Evolutionary conservation across 1,140 invertebrate genomes (phyloP).

Genomic region (Zaprionus ghesquierei): DNA sequence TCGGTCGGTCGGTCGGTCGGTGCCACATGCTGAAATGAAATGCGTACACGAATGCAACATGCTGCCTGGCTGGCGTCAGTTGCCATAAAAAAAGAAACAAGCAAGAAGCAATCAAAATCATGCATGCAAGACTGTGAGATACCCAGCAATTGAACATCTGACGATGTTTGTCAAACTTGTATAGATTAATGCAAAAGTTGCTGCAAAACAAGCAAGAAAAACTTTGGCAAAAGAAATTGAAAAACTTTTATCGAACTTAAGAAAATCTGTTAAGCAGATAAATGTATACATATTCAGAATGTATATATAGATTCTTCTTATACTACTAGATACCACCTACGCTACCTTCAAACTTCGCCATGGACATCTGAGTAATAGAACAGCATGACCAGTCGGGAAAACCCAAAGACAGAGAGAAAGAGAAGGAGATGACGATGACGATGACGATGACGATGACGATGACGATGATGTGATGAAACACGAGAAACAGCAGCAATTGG

Average conservation of each 20-base stretch:
- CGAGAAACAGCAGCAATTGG: background rate
- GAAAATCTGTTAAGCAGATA: no score
- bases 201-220: no score
- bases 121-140: background rate
- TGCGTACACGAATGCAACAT: conserved; percentile 41
- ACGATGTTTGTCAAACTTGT: background rate
- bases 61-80: conserved; percentile 35
- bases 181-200: background rate
- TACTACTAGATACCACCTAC: no score
- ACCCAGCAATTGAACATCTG: background rate
- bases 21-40: conserved; percentile 44
- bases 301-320: no score
- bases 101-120: background rate
- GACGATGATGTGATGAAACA: background rate
- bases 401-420: no score
- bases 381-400: background rate
- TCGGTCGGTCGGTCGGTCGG: background rate
- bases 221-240: no score
- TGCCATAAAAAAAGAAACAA: conserved; percentile 22
- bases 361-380: background rate
- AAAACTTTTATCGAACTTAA: no score
- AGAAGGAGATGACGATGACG: no score
- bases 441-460: background rate
- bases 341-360: no score
- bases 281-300: no score